A percentile compares a stretch with the other conserved stretches of the same genome.
Conservation (phyloP, 2,113 vertebrate species). For the Natator depressus region DNA sequence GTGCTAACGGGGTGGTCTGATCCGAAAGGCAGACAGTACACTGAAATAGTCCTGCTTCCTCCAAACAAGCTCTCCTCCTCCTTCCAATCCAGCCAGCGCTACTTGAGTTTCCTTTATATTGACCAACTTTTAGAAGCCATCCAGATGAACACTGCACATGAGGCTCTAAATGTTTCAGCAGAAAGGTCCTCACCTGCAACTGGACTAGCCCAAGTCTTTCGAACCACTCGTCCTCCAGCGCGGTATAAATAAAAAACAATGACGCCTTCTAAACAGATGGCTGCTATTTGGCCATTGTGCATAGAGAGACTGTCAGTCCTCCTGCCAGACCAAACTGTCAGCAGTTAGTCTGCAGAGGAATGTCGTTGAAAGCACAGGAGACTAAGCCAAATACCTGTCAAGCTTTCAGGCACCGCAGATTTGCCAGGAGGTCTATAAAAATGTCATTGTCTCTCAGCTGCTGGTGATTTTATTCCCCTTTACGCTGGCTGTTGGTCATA, state of each 20-base stretch:
- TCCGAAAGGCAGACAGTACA: accelerated
- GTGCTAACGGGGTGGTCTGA: background rate
- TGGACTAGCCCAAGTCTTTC: background rate
- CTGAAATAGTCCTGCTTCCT: background rate
- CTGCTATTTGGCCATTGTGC: background rate
- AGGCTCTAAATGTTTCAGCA: background rate
- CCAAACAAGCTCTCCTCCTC: background rate
- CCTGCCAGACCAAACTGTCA: background rate
- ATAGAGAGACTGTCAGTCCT: accelerated
- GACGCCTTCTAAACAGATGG: background rate
- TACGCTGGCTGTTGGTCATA: slow-evolving; percentile 66
- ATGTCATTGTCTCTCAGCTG: slow-evolving; percentile 81
- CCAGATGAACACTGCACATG: background rate
- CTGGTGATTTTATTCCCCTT: slow-evolving; percentile 76
- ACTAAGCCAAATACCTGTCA: slow-evolving; percentile 75
- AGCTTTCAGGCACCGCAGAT: slow-evolving; percentile 54
- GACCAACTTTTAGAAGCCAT: background rate
- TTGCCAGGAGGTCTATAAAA: slow-evolving; percentile 83
- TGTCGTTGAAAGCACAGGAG: slow-evolving; percentile 28
- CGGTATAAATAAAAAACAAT: background rate
- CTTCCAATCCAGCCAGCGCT: background rate
- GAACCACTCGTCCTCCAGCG: background rate
- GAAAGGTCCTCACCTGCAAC: background rate
- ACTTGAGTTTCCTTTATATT: background rate
- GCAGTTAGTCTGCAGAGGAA: slow-evolving; percentile 40